Evolutionary conservation across 1,140 invertebrate species (phyloP), one percentile per base, ranked within the genome.

Genomic region (Achatina immaculata): DNA sequence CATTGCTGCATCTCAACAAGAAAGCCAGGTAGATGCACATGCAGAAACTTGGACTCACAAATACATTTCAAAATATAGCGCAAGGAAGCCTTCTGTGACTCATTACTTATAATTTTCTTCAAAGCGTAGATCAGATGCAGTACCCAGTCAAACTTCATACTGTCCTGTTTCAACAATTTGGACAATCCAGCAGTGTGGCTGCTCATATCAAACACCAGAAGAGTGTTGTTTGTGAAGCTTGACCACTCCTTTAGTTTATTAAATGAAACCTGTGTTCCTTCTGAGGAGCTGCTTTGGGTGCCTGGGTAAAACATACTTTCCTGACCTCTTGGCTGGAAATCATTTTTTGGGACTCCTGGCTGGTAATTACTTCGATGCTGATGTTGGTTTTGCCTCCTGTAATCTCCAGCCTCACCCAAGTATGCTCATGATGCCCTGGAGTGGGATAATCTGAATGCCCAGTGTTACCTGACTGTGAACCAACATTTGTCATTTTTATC

Each of bases 181-280:
- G 7, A 36, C 34, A 76, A 62, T 36, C 74, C 74, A 40, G 16
- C 51, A 1, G 38, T 16, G 40, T 76, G 14, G 14, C 1, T 3
- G n/a, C 24, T 62, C 34, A 76, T 76, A 1, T 62, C 48, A 76
- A 76, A 40, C 21, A 76, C 24, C 55, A 76, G 62, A 62, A 58
- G 14, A 16, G 55, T 62, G 19, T 19, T 62, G 55, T 76, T 62
- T 58, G 31, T 19, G 40, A 7, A 45, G 31, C 14, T 31, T 36
- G 74, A 48, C 74, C 74, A 76, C 51, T 76, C 51, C 38, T 55
- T 9, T 62, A 76, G 31, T 76, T 76, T 62, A 14, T 65, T 38
- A 14, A 36, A 76, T 11, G n/a, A 62, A 62, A 62, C 7, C 1
- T 62, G 16, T 62, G 19, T 6, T 31, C 58, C 21, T 19, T 62